phyloP scores from a whole-genome alignment of 2,113 vertebrate genomes.

The Oncorhynchus masou region DNA sequence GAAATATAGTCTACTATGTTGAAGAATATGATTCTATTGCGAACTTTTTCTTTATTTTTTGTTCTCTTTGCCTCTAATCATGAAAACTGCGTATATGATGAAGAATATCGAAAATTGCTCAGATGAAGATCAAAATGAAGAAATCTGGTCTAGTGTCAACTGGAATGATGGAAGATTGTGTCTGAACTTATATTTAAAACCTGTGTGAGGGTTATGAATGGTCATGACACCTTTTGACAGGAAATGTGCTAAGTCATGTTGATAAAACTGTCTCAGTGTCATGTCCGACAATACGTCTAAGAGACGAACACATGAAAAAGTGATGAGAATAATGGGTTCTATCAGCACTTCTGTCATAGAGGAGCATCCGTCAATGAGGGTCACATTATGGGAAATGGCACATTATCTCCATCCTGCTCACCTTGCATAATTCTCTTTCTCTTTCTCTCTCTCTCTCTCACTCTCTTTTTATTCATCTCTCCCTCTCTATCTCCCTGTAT shows the following conservation, averaged over 20 bases:
- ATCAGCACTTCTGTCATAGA: not conserved
- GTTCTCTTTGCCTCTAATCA: too few species aligned
- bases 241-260: not conserved
- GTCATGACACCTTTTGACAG: not conserved
- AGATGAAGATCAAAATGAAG: not conserved
- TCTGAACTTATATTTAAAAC: not conserved
- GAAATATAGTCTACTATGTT: too few species aligned
- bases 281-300: not conserved
- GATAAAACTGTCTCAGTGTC: not conserved
- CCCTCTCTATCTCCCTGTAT: too few species aligned
- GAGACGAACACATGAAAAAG: not conserved
- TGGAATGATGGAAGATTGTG: not conserved
- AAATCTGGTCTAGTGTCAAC: not conserved
- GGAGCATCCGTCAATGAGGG: not conserved
- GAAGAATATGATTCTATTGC: too few species aligned
- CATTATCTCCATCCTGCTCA: not conserved
- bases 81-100: too few species aligned
- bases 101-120: not conserved
- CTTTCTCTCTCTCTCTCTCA: not conserved
- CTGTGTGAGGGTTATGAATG: not conserved
- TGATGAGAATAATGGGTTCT: not conserved
- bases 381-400: slow-evolving; percentile 7
- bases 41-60: too few species aligned
- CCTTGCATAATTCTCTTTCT: not conserved
- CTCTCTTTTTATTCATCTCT: not conserved